Evolutionary conservation across 2,797 vertebrate species (phyloP), one percentile per base, ranked within the genome.

Genomic region (Falco peregrinus): DNA sequence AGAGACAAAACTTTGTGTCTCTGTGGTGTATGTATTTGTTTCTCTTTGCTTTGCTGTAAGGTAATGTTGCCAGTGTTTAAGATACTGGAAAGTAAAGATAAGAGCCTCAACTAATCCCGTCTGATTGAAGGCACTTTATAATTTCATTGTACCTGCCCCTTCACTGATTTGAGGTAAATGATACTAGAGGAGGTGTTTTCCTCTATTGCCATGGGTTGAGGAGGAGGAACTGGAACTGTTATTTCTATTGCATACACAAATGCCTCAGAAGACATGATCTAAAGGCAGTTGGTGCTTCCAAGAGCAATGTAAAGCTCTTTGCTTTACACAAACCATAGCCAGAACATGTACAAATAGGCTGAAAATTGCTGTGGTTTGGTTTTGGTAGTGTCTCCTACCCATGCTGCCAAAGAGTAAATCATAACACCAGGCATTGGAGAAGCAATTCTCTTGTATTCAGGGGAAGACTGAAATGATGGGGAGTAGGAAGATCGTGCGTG

Each of bases 381-480:
- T 91, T 73, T 65, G 74, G 57, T 91, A 75, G 47, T 77, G n/a
- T 37, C 47, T 96, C 45, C 25, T 84, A 71, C 50, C 47, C 41
- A 13, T 21, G 24, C 64, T 60, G 84, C 79, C 73, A 91, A 95
- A 70, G 82, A 84, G 64, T 90, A 93, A 87, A 87, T 93, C 29
- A 31, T 88, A 81, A 57, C 57, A 53, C 61, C 64, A 84, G 75
- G 68, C 77, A 87, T 1, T 65, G 71, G 54, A 95, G 65, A 84
- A 97, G 74, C 84, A 83, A 37, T 74, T 83, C 50, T 45, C 51
- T 47, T 83, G 25, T 73, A 37, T 84, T 85, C 75, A 85, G 71
- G 59, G 64, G 67, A 90, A 64, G 65, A 92, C 70, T 56, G 70
- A 92, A 93, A 76, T 74, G 94, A 59, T 81, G 90, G 67, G 59